Conservation (phyloP, 1,140 invertebrate genomes). For the Pseudomyrmex cubaensis region DNA sequence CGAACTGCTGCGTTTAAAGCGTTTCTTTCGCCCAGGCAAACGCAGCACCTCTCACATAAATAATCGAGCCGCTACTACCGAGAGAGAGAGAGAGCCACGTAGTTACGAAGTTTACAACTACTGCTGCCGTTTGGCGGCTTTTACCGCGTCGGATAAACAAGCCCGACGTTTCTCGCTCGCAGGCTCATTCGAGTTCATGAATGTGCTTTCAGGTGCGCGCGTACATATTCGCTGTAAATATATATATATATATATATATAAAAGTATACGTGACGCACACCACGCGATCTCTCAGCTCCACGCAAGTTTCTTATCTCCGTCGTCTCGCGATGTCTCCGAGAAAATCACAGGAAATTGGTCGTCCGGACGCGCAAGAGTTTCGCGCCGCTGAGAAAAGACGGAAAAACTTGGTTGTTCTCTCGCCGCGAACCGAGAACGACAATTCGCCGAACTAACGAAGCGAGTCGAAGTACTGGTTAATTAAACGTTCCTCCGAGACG, state of each 20-base stretch:
- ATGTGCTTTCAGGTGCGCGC: conserved; percentile 48
- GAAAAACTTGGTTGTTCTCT: not conserved
- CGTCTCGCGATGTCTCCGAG: not conserved
- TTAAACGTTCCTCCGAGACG: conserved; percentile 35
- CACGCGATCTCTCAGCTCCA: not conserved
- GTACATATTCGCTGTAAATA: not conserved
- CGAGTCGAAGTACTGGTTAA: conserved; percentile 34
- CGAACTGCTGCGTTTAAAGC: conserved; percentile 64
- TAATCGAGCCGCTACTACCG: conserved; percentile 58
- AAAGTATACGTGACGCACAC: too few species aligned
- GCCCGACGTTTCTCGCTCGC: conserved; percentile 1
- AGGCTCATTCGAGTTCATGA: conserved; percentile 41
- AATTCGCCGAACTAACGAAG: conserved; percentile 41
- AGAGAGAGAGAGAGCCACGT: conserved; percentile 34
- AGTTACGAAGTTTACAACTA: conserved; percentile 61
- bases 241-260: not conserved
- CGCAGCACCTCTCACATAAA: conserved; percentile 62
- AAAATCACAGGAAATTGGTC: conserved; percentile 25
- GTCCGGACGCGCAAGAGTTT: conserved; percentile 22
- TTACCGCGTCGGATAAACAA: conserved; percentile 49
- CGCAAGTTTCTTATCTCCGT: conserved; percentile 8
- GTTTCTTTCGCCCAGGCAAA: conserved; percentile 58
- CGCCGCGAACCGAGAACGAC: conserved; percentile 1
- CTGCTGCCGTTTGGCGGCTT: conserved; percentile 45
- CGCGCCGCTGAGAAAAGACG: not conserved